A percentile compares a stretch with the other conserved stretches of the same genome.
Evolutionary conservation across 2,888 invertebrate species (phyloP).

Genomic region (Rhogogaster chlorosoma): DNA sequence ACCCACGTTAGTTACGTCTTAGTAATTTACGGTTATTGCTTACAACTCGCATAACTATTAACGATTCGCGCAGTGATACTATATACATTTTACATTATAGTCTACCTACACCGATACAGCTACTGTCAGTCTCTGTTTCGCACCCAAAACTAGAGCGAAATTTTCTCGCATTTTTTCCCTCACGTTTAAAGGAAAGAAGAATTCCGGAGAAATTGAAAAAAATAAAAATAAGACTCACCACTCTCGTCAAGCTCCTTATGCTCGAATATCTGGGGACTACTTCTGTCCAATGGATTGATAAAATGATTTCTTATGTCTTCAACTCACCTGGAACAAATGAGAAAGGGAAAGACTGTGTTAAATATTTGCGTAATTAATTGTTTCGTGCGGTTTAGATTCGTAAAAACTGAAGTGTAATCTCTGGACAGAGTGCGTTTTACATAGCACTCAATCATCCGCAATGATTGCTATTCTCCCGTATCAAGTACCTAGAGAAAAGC

Average conservation of each 20-base stretch:
- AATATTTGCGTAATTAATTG: neutral
- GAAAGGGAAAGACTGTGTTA: neutral
- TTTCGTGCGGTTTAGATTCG: neutral
- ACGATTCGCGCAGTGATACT: constrained; percentile 31
- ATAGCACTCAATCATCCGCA: neutral
- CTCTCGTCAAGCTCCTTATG: no score
- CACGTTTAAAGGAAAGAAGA: neutral
- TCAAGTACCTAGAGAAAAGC: neutral
- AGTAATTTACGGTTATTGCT: constrained; percentile 46
- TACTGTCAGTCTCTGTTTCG: neutral
- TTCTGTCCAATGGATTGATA: neutral
- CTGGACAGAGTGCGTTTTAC: neutral
- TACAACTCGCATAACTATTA: constrained; percentile 29
- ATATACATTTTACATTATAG: constrained; percentile 26
- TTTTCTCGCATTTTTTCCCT: neutral
- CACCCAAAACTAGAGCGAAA: neutral
- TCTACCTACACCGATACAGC: neutral
- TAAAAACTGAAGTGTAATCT: neutral
- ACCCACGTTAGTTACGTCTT: constrained; percentile 34
- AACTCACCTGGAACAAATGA: constrained; percentile 33
- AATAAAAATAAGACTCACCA: neutral
- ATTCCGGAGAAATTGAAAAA: neutral
- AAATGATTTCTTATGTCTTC: neutral
- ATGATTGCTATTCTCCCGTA: neutral
- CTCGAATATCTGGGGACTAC: no score